Percentiles rank a stretch among this genome's conserved stretches.
Evolutionary conservation across 2,113 vertebrate species (phyloP).

Genomic region (Chauna torquata): DNA sequence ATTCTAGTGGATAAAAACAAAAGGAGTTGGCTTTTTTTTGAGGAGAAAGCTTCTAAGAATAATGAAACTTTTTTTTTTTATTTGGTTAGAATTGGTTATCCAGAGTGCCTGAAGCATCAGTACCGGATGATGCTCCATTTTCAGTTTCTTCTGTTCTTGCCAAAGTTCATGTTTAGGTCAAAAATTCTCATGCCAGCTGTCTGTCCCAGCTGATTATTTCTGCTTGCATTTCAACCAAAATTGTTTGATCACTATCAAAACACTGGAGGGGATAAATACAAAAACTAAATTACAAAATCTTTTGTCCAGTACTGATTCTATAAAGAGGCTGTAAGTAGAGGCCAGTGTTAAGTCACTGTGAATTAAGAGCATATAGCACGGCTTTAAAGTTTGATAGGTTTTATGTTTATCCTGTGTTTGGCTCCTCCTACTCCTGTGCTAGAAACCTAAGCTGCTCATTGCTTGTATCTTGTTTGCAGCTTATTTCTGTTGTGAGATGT

Average conservation of each 20-base stretch:
- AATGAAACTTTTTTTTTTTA: background rate
- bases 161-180: background rate
- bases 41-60: background rate
- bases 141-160: background rate
- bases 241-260: background rate
- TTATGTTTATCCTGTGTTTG: background rate
- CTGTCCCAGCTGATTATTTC: background rate
- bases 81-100: background rate
- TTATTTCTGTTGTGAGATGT: background rate
- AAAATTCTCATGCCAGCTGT: background rate
- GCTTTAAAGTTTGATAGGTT: background rate
- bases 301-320: background rate
- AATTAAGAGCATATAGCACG: background rate
- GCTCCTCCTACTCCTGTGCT: background rate
- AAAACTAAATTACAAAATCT: background rate
- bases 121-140: background rate
- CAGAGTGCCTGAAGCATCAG: background rate
- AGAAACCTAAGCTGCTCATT: constrained; percentile 43
- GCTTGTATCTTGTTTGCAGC: constrained; percentile 33
- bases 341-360: background rate
- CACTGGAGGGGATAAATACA: background rate
- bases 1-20: background rate
- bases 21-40: background rate
- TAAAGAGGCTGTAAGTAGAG: background rate
- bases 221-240: background rate